These are phyloP conservation scores for Microctonus aethiopoides DNA, from an alignment of 2,888 invertebrate species.

Conservation along the genomic window DNA sequence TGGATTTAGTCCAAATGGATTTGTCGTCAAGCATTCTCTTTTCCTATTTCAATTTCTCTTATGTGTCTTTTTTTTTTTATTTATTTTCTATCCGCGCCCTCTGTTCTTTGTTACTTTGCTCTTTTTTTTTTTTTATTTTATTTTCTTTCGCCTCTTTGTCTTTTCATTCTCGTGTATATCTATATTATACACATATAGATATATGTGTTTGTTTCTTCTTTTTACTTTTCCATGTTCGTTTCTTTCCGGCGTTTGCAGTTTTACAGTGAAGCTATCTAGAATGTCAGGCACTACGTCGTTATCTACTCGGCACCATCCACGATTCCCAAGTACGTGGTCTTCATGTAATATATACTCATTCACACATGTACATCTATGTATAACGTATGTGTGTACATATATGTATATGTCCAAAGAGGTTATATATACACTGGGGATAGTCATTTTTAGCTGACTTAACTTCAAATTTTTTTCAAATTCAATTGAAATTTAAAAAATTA, in stretches of 20 bases:
- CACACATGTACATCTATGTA: neutral
- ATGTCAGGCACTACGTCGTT: conserved; percentile 34
- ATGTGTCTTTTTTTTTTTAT: conserved; percentile 28
- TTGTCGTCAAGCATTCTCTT: conserved; percentile 37
- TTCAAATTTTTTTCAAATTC: neutral
- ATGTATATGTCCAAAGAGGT: no score
- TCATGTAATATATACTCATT: neutral
- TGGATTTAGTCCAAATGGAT: conserved; percentile 46
- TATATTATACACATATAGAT: neutral
- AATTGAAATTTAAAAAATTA: neutral
- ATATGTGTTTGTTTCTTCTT: conserved; percentile 25
- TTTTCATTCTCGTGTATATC: conserved; percentile 23
- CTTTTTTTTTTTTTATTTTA: conserved; percentile 30
- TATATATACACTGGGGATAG: no score
- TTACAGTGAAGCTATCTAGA: conserved; percentile 28
- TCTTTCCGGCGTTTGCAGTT: conserved; percentile 32
- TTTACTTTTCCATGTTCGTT: conserved; percentile 27
- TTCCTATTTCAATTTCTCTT: conserved; percentile 12
- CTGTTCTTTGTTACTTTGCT: conserved; percentile 23
- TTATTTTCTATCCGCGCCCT: conserved; percentile 13
- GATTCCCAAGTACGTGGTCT: neutral
- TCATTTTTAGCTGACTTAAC: neutral
- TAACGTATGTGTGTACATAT: neutral
- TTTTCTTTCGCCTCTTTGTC: conserved; percentile 18
- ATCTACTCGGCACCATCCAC: conserved; percentile 25